Evolutionary conservation across 92 coral and sea anemone species (phyloP), one percentile per base, ranked within the genome.

Genomic region (Metridium senile): DNA sequence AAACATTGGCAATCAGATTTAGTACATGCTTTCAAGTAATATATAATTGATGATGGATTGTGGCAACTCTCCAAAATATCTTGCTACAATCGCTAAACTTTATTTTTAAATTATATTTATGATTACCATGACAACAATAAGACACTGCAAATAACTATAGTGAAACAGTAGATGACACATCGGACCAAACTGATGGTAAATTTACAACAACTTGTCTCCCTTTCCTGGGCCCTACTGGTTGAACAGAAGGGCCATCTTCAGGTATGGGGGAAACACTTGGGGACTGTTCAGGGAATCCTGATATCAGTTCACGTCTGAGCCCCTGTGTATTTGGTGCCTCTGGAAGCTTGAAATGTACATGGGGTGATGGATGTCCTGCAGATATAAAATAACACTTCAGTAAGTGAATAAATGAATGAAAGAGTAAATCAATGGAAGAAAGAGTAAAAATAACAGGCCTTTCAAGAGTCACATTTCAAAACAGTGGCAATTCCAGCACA

Each of bases 231-330:
- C 66, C 75, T 26, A 65, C 26, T 52, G 64, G 75, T 8, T 39
- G 22, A 29, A 66, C 77, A 20, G 79, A 26, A 20, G 86, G 84
- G 34, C 51, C 83, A 70, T 82, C 74, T 33, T 39, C 81, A 58
- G 97, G 93, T n/a, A 91, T 91, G 46, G 97, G 97, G 11, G 97
- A 91, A 27, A 91, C 78, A 52, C 84, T 71, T n/a, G 97, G 97
- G 23, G 97, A 91, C 16, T 39, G 70, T 49, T 82, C 78, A 11
- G 90, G 84, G 2, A 68, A 34, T 21, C 68, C 47, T 22, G 64
- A 39, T 17, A 6, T 33, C 9, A 33, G 9, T 32, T 29, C 29
- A 30, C 34, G 80, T 9, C 16, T 61, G 22, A 21, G 18, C 28
- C 32, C 65, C 21, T 21, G 49, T 16, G 58, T 39, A 30, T 75